Evolutionary conservation across 2,888 invertebrate genomes (phyloP).

Genomic region (Idaea aversata): DNA sequence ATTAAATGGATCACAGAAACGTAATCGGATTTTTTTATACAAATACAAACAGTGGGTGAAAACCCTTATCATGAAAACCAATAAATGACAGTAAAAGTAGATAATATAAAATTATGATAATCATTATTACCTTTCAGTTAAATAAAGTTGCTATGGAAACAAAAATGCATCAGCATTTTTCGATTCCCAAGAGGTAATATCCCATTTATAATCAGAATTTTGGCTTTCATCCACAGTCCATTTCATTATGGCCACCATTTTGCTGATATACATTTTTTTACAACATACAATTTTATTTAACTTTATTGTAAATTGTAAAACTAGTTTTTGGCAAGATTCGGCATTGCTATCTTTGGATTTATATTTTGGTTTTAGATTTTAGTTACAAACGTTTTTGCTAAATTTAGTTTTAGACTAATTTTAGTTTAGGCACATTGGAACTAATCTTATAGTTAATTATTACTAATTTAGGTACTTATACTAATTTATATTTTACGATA

Average conservation of each 20-base stretch:
- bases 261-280: conserved; percentile 17
- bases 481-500: background rate
- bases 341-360: conserved; percentile 13
- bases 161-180: background rate
- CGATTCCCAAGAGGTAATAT: background rate
- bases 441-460: conserved; percentile 3
- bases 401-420: conserved; percentile 4
- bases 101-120: background rate
- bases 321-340: conserved; percentile 18
- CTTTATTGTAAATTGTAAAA: conserved; percentile 13
- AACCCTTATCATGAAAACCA: background rate
- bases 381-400: background rate
- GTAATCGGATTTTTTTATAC: too few species aligned
- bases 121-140: background rate
- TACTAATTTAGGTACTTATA: background rate
- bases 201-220: conserved; percentile 10
- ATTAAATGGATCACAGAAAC: too few species aligned
- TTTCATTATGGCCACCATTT: conserved; percentile 13
- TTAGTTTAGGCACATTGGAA: conserved; percentile 21
- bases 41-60: too few species aligned
- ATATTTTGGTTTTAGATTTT: conserved; percentile 1
- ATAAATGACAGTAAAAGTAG: background rate
- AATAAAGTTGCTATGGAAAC: background rate
- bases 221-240: conserved; percentile 16
- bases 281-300: conserved; percentile 12